Percentiles rank a stretch among this genome's conserved stretches.
Evolutionary conservation across 2,888 invertebrate species (phyloP).

Genomic region (Lepidocyrtoides sp.): DNA sequence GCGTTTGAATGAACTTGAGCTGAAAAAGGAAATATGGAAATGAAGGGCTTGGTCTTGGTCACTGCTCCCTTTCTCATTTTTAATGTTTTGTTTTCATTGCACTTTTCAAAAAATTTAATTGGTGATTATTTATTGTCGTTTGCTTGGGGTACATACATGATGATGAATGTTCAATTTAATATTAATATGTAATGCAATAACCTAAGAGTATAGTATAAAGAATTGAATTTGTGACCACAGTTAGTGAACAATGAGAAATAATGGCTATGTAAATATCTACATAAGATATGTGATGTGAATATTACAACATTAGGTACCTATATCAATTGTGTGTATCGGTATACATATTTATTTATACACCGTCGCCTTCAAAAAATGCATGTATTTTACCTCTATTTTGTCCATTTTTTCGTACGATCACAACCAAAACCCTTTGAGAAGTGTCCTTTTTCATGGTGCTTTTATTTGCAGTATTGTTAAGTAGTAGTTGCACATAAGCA

Average conservation of each 20-base stretch:
- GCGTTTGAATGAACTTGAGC: not conserved
- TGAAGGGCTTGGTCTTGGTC: constrained; percentile 6
- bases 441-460: not conserved
- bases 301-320: too few species aligned
- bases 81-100: not conserved
- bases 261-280: too few species aligned
- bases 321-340: too few species aligned
- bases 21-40: constrained; percentile 42
- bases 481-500: constrained; percentile 23
- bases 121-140: constrained; percentile 11
- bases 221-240: too few species aligned
- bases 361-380: not conserved
- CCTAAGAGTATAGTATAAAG: too few species aligned
- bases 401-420: not conserved
- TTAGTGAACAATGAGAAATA: too few species aligned
- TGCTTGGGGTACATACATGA: not conserved
- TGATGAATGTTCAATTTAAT: not conserved
- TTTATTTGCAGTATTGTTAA: too few species aligned
- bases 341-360: too few species aligned
- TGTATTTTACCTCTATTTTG: not conserved
- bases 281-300: too few species aligned
- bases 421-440: not conserved
- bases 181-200: too few species aligned
- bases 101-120: constrained; percentile 34
- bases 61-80: not conserved